These are phyloP conservation scores for Thamnophis elegans DNA, from an alignment of 2,797 vertebrate species.

Conservation along the genomic window DNA sequence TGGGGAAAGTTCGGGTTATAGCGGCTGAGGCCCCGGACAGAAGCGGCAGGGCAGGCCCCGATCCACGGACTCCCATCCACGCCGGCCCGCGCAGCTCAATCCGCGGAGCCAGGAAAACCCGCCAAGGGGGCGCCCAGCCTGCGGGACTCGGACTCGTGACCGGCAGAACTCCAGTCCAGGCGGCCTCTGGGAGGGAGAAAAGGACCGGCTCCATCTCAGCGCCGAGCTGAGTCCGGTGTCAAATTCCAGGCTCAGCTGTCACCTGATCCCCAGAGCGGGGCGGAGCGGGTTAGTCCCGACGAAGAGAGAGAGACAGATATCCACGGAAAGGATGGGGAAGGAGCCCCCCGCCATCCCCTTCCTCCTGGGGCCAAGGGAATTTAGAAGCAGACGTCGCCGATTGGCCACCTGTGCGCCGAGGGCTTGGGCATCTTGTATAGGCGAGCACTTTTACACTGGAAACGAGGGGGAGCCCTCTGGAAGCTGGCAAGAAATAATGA, in stretches of 20 bases:
- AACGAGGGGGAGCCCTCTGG: neutral
- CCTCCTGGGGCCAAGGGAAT: neutral
- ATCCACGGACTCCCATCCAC: neutral
- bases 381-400: neutral
- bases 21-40: neutral
- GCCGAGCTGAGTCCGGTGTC: conserved; percentile 64
- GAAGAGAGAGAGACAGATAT: conserved; percentile 49
- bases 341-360: neutral
- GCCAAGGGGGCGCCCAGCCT: neutral
- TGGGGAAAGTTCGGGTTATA: conserved; percentile 16
- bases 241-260: conserved; percentile 71
- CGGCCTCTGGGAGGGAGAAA: conserved; percentile 57
- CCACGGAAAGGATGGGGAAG: neutral
- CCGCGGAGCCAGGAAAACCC: neutral
- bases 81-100: neutral
- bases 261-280: conserved; percentile 64
- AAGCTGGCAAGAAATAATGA: neutral
- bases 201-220: conserved; percentile 67
- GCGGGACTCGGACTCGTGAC: conserved; percentile 49
- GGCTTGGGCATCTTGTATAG: neutral
- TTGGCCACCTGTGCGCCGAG: neutral
- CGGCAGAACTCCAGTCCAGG: conserved; percentile 50
- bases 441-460: neutral
- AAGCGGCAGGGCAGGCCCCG: neutral
- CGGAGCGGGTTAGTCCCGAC: neutral